A percentile compares a stretch with the other conserved stretches of the same genome.
phyloP scores from a whole-genome alignment of 2,797 vertebrate genomes.

The Pangasius krempfi region DNA sequence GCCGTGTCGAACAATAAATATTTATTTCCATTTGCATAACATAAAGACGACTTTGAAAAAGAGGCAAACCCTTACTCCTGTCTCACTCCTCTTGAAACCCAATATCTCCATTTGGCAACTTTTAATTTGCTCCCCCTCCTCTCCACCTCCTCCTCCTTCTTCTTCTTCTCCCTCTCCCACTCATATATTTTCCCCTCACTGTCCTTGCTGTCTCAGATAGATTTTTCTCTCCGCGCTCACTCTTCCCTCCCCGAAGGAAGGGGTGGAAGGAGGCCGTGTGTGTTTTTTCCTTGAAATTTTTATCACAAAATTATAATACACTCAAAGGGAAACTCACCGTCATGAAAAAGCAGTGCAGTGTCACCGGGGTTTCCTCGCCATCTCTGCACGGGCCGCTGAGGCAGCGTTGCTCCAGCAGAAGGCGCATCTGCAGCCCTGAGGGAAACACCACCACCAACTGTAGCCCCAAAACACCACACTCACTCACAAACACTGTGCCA shows the following conservation, averaged over 20 bases:
- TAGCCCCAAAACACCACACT: conserved; percentile 33
- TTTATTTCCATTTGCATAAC: conserved; percentile 81
- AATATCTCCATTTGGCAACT: conserved; percentile 99
- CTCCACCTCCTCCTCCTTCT: conserved; percentile 82
- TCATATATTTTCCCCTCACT: conserved; percentile 81
- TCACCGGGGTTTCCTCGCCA: conserved; percentile 99
- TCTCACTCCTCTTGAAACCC: conserved; percentile 97
- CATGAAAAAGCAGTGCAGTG: conserved; percentile 99
- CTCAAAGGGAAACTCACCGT: conserved; percentile 99
- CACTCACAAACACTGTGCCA: conserved; percentile 8
- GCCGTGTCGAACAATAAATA: conserved; percentile 69
- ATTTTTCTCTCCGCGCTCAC: conserved; percentile 85
- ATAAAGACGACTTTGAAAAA: conserved; percentile 75
- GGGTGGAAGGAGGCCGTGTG: conserved; percentile 95
- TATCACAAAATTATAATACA: conserved; percentile 99
- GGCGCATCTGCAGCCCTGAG: conserved; percentile 64
- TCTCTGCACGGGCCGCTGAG: conserved; percentile 97
- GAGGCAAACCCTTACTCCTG: conserved; percentile 83
- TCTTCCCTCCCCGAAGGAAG: conserved; percentile 93
- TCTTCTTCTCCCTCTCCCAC: conserved; percentile 92
- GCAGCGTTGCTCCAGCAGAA: conserved; percentile 77
- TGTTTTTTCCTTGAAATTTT: conserved; percentile 99
- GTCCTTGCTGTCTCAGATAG: conserved; percentile 88
- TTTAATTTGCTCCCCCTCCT: conserved; percentile 98
- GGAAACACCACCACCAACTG: conserved; percentile 48